phyloP scores from a whole-genome alignment of 2,797 vertebrate genomes.

The Myotis pilosus region DNA sequence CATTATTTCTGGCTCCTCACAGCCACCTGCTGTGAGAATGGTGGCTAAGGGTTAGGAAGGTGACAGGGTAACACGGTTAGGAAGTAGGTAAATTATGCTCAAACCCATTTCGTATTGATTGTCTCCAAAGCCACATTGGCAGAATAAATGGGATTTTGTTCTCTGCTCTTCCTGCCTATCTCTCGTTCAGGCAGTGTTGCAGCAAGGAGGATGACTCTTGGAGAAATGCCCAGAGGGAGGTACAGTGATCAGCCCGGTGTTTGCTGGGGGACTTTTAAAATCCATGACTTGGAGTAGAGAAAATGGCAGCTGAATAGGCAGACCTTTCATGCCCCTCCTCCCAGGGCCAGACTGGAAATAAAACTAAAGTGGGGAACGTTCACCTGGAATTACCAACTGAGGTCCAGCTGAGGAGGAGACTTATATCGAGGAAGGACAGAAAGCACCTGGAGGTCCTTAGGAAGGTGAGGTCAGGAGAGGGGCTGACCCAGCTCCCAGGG shows the following conservation, averaged over 20 bases:
- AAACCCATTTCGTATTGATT: not conserved
- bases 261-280: not conserved
- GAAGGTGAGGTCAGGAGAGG: too few relatives aligned
- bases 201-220: not conserved
- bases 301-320: too few relatives aligned
- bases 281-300: not conserved
- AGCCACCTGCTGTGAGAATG: not conserved
- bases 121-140: not conserved
- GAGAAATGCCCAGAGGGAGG: not conserved
- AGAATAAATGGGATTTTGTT: not conserved
- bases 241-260: not conserved
- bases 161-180: not conserved
- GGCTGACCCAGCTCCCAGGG: too few relatives aligned
- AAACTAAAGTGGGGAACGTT: too few relatives aligned
- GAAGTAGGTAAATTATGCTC: not conserved
- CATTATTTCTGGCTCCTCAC: not conserved
- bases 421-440: too few relatives aligned
- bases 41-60: not conserved
- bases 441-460: too few relatives aligned
- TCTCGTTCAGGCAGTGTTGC: not conserved
- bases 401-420: too few relatives aligned
- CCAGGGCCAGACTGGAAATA: too few relatives aligned
- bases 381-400: too few relatives aligned
- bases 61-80: not conserved
- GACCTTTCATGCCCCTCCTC: too few relatives aligned